phyloP scores from a whole-genome alignment of 2,888 invertebrate species.

The Agapetus fuscipes region DNA sequence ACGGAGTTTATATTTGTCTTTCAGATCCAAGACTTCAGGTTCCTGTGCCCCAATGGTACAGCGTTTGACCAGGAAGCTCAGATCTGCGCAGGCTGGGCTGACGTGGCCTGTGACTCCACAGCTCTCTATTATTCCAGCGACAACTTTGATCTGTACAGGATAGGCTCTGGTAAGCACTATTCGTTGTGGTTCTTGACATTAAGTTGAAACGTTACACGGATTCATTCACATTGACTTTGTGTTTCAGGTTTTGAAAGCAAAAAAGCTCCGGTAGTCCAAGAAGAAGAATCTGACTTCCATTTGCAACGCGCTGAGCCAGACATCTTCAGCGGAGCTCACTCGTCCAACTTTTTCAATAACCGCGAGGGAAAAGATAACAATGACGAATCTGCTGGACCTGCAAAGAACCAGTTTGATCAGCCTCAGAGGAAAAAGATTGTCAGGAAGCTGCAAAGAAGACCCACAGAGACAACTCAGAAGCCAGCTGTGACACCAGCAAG shows the following conservation, averaged over 20 bases:
- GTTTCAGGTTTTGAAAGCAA: slow-evolving; percentile 53
- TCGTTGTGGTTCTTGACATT: too few species aligned
- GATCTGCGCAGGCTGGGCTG: slow-evolving; percentile 87
- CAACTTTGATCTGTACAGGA: slow-evolving; percentile 77
- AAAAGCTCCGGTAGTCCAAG: slow-evolving; percentile 47
- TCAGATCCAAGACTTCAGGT: slow-evolving; percentile 74
- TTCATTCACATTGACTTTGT: neutral
- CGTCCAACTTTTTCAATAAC: slow-evolving; percentile 66
- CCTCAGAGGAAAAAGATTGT: slow-evolving; percentile 33
- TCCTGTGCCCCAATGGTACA: slow-evolving; percentile 82
- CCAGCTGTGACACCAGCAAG: slow-evolving; percentile 21
- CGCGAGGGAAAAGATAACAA: slow-evolving; percentile 49
- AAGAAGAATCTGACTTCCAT: slow-evolving; percentile 63
- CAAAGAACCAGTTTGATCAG: slow-evolving; percentile 30
- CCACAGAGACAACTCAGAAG: slow-evolving; percentile 25
- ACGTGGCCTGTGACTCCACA: slow-evolving; percentile 76
- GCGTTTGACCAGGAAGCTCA: slow-evolving; percentile 88
- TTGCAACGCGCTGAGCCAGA: slow-evolving; percentile 65
- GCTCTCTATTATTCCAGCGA: slow-evolving; percentile 72
- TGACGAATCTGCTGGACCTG: slow-evolving; percentile 30
- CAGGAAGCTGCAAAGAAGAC: slow-evolving; percentile 31
- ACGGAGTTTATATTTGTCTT: too few species aligned
- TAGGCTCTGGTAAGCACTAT: slow-evolving; percentile 57
- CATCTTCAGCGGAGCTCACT: slow-evolving; percentile 59
- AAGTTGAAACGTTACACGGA: neutral